Percentiles rank a stretch among this genome's conserved stretches.
These are phyloP conservation scores for Syrmaticus mikado DNA, from an alignment of 2,113 vertebrate genomes.

Conservation along the genomic window DNA sequence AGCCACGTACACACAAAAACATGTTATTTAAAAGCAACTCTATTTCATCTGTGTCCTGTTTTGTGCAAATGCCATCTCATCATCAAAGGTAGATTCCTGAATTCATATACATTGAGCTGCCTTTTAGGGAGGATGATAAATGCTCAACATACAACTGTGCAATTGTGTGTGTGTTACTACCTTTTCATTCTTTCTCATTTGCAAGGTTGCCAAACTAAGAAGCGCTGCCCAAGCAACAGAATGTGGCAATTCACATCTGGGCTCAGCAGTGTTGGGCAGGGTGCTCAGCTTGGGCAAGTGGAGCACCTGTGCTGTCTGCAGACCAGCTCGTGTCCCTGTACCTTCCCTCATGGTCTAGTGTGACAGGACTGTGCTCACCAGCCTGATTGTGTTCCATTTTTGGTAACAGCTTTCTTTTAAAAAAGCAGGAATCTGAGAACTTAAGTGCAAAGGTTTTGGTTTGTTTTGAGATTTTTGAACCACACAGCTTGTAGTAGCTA, in stretches of 20 bases:
- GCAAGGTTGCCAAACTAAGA: neutral
- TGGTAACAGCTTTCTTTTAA: neutral
- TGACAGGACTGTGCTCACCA: neutral
- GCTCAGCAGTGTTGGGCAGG: neutral
- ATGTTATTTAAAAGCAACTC: neutral
- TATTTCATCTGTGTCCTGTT: neutral
- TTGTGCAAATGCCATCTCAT: neutral
- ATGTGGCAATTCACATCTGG: neutral
- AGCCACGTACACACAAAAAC: neutral
- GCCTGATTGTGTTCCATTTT: neutral
- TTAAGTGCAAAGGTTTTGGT: neutral
- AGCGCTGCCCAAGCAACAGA: neutral
- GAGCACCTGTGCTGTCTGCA: neutral
- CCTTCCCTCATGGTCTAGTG: neutral
- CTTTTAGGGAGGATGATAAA: neutral
- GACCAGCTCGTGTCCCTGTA: neutral
- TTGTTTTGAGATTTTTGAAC: neutral
- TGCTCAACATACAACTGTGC: neutral
- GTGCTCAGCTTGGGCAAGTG: neutral
- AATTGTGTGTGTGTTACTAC: neutral
- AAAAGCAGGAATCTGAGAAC: neutral
- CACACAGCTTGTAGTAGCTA: neutral
- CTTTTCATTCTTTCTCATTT: neutral
- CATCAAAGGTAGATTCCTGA: neutral
- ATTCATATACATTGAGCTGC: neutral